Evolutionary conservation across 2,888 invertebrate species (phyloP).

Genomic region (Kryphioiulus occultus): DNA sequence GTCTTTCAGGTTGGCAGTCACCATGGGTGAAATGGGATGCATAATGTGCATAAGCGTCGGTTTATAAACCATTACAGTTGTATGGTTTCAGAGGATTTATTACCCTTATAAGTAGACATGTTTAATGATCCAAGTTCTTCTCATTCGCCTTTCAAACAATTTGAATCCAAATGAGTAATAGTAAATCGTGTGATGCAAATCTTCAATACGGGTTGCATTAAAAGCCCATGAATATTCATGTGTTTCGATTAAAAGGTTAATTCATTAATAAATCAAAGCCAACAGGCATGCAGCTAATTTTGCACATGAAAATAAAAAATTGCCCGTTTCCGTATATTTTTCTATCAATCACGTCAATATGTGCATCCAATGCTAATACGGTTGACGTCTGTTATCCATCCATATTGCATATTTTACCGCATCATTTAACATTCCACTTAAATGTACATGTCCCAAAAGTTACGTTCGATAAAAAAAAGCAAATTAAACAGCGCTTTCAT

Average conservation of each 20-base stretch:
- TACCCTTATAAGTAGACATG: too few species aligned
- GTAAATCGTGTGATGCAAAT: neutral
- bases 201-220: neutral
- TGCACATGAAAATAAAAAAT: neutral
- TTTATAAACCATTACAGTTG: too few species aligned
- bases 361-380: neutral
- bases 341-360: conserved; percentile 24
- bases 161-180: neutral
- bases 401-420: neutral
- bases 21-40: too few species aligned
- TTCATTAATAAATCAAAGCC: conserved; percentile 29
- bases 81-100: too few species aligned
- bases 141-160: neutral
- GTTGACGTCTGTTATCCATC: neutral
- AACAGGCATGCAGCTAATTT: neutral
- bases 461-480: neutral
- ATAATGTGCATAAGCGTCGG: too few species aligned
- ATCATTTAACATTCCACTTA: neutral
- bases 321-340: neutral
- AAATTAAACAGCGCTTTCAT: conserved; percentile 11
- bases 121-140: neutral
- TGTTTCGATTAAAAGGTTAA: neutral
- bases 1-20: too few species aligned
- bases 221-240: neutral
- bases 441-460: neutral